Percentiles rank a stretch among this genome's conserved stretches.
Conservation (phyloP, 2,113 vertebrate genomes). For the Mesocricetus auratus region DNA sequence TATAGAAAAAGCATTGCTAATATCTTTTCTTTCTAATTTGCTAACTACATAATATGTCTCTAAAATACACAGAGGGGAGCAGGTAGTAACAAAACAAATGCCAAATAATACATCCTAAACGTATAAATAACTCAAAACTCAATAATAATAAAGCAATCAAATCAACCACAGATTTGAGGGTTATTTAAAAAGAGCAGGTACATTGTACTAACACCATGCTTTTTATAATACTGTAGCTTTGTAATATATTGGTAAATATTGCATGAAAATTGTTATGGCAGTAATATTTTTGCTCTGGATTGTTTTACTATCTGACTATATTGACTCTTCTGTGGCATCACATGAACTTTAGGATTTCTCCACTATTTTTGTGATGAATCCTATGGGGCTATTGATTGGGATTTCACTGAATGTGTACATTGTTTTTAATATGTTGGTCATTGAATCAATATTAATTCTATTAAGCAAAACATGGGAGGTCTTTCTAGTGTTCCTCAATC, state of each 20-base stretch:
- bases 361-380: neutral
- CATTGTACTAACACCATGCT: neutral
- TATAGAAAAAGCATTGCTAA: neutral
- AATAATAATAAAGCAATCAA: neutral
- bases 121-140: neutral
- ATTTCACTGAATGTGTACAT: neutral
- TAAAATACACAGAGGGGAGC: neutral
- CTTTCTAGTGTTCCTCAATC: neutral
- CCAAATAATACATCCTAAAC: neutral
- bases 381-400: neutral
- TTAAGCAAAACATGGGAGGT: neutral
- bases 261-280: neutral
- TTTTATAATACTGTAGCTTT: neutral
- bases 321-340: neutral
- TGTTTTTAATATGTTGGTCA: neutral
- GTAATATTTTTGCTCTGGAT: neutral
- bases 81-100: neutral
- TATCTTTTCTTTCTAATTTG: constrained; percentile 5
- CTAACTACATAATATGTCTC: neutral
- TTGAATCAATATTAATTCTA: no score
- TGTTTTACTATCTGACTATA: neutral
- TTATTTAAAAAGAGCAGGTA: neutral
- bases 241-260: neutral
- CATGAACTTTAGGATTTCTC: neutral
- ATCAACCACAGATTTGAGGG: neutral